Conservation (phyloP, 2,888 invertebrate genomes). For the Cosmorhoe ocellata region DNA sequence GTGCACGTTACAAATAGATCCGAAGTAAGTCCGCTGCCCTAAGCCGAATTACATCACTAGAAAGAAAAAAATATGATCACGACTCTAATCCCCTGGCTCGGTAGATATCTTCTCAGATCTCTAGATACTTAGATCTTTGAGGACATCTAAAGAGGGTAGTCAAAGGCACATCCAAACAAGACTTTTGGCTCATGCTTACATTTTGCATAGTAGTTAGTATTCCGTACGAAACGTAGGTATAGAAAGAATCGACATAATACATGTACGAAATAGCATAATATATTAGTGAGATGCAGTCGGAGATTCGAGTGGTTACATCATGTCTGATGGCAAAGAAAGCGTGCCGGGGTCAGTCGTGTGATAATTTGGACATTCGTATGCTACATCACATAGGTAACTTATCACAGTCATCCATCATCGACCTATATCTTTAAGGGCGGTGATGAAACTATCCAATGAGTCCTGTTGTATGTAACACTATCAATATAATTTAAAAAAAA, state of each 20-base stretch:
- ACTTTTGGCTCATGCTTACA: no score
- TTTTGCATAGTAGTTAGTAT: no score
- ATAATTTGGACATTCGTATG: constrained; percentile 45
- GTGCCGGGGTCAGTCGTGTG: constrained; percentile 44
- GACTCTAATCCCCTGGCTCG: no score
- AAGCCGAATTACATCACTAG: constrained; percentile 4
- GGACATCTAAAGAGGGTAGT: no score
- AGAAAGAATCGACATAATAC: constrained; percentile 13
- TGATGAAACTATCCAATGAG: constrained; percentile 18
- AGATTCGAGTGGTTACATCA: constrained; percentile 33
- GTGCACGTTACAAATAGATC: neutral
- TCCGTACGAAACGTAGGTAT: no score
- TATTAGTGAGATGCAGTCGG: constrained; percentile 1
- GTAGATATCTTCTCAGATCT: no score
- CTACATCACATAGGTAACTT: constrained; percentile 19
- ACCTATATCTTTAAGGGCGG: neutral
- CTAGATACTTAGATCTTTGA: no score
- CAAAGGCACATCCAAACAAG: no score
- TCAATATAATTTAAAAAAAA: no score
- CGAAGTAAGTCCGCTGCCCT: constrained; percentile 5
- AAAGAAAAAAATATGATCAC: no score
- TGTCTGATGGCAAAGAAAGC: constrained; percentile 42
- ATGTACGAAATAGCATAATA: constrained; percentile 2
- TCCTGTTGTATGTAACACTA: no score
- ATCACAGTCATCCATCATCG: no score